Percentiles rank a stretch among this genome's conserved stretches.
These are phyloP conservation scores for Ammospiza nelsoni DNA, from an alignment of 2,113 vertebrate genomes.

Conservation along the genomic window DNA sequence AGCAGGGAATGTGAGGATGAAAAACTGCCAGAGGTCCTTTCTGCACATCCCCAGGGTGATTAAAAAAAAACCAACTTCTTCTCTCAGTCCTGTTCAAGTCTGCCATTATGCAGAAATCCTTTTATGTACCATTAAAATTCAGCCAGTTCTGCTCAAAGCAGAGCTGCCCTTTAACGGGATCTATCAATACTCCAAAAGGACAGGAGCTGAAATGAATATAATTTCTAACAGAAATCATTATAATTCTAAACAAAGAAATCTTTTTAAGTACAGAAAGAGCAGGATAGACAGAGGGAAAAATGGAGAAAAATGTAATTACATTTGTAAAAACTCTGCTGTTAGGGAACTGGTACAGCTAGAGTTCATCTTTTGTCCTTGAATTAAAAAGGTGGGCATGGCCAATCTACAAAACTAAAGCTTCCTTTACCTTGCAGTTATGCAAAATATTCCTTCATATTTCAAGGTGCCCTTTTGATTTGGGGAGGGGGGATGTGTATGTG, in stretches of 20 bases:
- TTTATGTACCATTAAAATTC: slow-evolving; percentile 53
- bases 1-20: background rate
- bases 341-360: background rate
- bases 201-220: slow-evolving; percentile 44
- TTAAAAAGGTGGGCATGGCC: background rate
- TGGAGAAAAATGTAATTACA: slow-evolving; percentile 45
- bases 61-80: background rate
- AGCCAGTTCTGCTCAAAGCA: slow-evolving; percentile 2
- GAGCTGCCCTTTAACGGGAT: background rate
- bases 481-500: no score
- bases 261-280: background rate
- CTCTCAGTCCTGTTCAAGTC: background rate
- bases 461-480: background rate
- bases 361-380: slow-evolving; percentile 50
- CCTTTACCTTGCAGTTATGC: slow-evolving; percentile 23
- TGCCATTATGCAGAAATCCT: slow-evolving; percentile 31
- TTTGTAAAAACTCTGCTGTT: background rate
- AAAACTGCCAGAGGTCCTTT: background rate
- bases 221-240: slow-evolving; percentile 50
- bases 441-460: slow-evolving; percentile 32
- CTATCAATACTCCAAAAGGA: slow-evolving; percentile 29
- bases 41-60: background rate
- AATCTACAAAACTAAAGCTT: slow-evolving; percentile 6
- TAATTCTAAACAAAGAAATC: slow-evolving; percentile 53
- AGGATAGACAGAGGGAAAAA: background rate